Base-by-base conservation (phyloP, 2,888 invertebrate genomes). In the Eudemis profundana region DNA sequence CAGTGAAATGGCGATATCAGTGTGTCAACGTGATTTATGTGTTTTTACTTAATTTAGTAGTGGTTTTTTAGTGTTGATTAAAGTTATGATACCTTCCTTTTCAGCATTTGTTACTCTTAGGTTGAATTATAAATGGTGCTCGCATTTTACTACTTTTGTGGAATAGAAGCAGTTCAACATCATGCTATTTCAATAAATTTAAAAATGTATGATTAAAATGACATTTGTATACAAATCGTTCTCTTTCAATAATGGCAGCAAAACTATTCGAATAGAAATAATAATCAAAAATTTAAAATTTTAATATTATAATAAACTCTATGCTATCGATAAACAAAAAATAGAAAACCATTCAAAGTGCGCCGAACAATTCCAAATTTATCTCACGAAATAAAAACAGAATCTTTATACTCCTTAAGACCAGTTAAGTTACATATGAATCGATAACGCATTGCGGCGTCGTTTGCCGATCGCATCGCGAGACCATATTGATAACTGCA, bases 381-480 rank as follows among this genome's bases (percentile, higher is more conserved):
- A 65, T 65, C 65, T 65, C 65, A 60, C 53, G 65, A 53, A 60
- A 65, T 65, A 60, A 65, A 65, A 65, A 51, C 53, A 21, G 60
- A 38, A 65, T 65, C 53, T 65, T 77, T 74, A 75, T 77, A 69
- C 68, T 68, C 71, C 82, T 74, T 81, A 74, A 82, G 68, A 68
- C 74, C 79, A 79, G 82, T 83, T 81, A 79, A 81, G 81, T 86
- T 83, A 83, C 81, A 81, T 73, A 79, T 77, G 74, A 76, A 74
- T 76, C 82, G 88, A 89, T 90, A 90, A 86, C 78, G 78, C 76
- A 79, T 56, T 73, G 87, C 89, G 89, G 90, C 87, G 69, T 80
- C 88, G 83, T 89, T 86, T 88, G 87, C 79, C 81, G 86, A 90
- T 89, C 84, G 79, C 82, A 85, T 86, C 83, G 78, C 65, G 69